Conservation (phyloP, 2,888 invertebrate species). For the Sminthurides aquaticus region DNA sequence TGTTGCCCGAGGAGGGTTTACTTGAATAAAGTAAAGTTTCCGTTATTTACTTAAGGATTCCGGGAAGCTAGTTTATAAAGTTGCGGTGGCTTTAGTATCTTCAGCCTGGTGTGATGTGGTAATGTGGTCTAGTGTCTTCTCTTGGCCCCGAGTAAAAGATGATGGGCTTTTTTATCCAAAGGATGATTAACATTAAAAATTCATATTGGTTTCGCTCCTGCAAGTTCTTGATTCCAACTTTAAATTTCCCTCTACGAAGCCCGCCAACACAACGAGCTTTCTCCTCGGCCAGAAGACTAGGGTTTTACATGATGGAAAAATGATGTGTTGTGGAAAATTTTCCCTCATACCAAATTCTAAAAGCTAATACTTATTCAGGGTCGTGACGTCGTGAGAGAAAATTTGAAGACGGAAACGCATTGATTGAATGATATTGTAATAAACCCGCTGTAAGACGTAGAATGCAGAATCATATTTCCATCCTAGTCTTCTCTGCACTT, state of each 20-base stretch:
- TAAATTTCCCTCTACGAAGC: too few relatives aligned
- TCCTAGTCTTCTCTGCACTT: too few relatives aligned
- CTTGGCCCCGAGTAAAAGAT: not conserved
- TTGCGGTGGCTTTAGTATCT: slow-evolving; percentile 1
- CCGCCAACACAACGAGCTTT: too few relatives aligned
- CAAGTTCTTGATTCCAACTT: too few relatives aligned
- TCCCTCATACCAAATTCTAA: too few relatives aligned
- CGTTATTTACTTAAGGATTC: not conserved
- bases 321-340: too few relatives aligned
- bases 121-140: not conserved
- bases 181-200: too few relatives aligned
- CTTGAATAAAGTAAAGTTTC: not conserved
- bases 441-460: not conserved
- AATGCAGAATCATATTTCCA: too few relatives aligned
- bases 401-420: not conserved
- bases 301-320: too few relatives aligned
- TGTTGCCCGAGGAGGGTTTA: not conserved
- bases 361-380: not conserved
- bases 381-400: not conserved
- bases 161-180: not conserved
- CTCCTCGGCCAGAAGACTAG: too few relatives aligned
- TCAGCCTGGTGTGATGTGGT: too few relatives aligned
- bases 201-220: too few relatives aligned
- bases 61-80: not conserved
- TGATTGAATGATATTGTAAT: not conserved